Evolutionary conservation across 1,140 invertebrate genomes (phyloP).

Genomic region (Diorhabda elongata): DNA sequence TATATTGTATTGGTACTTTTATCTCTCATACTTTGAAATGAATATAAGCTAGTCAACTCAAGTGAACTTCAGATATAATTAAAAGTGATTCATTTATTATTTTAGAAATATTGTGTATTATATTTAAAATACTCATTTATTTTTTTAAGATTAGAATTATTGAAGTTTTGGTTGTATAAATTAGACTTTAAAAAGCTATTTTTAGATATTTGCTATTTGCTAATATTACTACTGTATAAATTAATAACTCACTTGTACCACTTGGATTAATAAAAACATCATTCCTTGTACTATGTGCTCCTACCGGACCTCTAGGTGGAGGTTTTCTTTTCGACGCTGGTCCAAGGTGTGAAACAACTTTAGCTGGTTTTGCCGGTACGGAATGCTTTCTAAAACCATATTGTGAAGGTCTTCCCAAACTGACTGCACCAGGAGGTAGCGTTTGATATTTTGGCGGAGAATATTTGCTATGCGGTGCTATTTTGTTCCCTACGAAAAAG

Average conservation of each 20-base stretch:
- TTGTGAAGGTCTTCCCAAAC: constrained; percentile 1
- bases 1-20: no score
- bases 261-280: constrained; percentile 7
- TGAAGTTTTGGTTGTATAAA: no score
- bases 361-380: neutral
- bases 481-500: neutral
- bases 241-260: neutral
- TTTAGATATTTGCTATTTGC: no score
- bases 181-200: no score
- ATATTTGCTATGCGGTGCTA: constrained; percentile 4
- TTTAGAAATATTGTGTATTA: no score
- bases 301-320: neutral
- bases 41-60: no score
- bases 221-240: no score
- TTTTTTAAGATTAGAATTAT: no score
- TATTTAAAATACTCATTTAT: no score
- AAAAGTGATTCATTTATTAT: no score
- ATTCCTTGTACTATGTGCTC: constrained; percentile 4
- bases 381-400: constrained; percentile 13
- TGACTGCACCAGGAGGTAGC: neutral
- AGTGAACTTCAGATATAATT: no score
- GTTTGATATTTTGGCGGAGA: constrained; percentile 5
- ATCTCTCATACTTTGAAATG: no score
- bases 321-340: constrained; percentile 9
- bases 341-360: neutral